Base-by-base conservation (phyloP, 2,113 vertebrate genomes). In the Gobius niger region DNA sequence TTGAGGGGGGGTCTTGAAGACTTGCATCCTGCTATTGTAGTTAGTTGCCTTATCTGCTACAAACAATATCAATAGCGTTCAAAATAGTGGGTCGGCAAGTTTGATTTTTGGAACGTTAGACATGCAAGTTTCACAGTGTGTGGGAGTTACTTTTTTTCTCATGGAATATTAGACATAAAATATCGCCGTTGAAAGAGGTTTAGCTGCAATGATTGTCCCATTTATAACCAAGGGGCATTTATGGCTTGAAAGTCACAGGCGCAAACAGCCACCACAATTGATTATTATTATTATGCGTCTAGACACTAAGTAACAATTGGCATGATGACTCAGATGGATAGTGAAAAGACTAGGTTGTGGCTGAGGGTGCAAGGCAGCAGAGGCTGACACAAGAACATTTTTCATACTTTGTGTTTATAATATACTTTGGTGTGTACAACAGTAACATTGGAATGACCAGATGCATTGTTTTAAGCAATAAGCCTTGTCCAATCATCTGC, bases 11-110 rank as follows among this genome's bases (percentile, higher is more conserved):
- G 56, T 60, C 56, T 59, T 41, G 34, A 42, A 59, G 42, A 42
- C 56, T 16, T 60, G 40, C 60, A 65, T 61, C 56, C 78, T 49
- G 47, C 24, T 19, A 13, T 72, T 70, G 50, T 67, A 42, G 65
- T 40, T 18, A 40, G 34, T 42, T 63, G 16, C 15, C 53, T 42
- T 6, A 24, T 47, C 14, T 67, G 59, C n/a, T 65, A 18, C 68
- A 68, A 67, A 65, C n/a, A 68, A 18, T 70, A 60, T 68, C 66
- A 68, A 68, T 73, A 59, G 47, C 51, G 46, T 65, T 52, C n/a
- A 49, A 46, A 24, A 9, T 50, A 1, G 18, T 47, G 52, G 4
- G 1, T 18, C 18, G 44, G 67, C 68, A 63, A 13, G 10, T 34
- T 19, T 34, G 10, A 24, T 52, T 52, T 52, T n/a, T 18, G 51